phyloP scores from a whole-genome alignment of 2,797 vertebrate genomes.

The Phataginus tricuspis region DNA sequence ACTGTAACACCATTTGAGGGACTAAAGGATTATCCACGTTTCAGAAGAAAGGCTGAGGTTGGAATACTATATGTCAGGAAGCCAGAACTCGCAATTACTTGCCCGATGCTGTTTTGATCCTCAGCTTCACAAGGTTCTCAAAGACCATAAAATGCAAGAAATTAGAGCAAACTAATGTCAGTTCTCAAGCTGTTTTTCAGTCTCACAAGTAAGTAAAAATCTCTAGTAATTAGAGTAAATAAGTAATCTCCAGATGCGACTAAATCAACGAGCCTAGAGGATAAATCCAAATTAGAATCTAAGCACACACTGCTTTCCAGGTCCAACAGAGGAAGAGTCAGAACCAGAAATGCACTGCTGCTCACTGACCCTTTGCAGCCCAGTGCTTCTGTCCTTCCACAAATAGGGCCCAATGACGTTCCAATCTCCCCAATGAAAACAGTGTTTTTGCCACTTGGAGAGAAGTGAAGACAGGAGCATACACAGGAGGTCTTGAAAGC shows the following conservation, averaged over 20 bases:
- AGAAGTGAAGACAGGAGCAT: not conserved
- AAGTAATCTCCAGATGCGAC: not conserved
- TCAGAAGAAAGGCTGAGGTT: not conserved
- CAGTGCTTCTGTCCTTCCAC: not conserved
- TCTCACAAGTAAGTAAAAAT: not conserved
- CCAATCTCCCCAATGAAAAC: not conserved
- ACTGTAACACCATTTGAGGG: not conserved
- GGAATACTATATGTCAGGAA: not conserved
- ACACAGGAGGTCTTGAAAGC: not conserved
- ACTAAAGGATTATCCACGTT: not conserved
- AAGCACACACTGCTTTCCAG: not conserved
- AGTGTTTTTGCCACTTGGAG: not conserved
- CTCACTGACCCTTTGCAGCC: not conserved
- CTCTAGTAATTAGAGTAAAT: not conserved
- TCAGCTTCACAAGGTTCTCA: not conserved
- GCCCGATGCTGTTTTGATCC: not conserved
- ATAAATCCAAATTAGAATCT: not conserved
- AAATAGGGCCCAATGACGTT: not conserved
- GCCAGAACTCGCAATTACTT: not conserved
- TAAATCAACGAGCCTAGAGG: not conserved
- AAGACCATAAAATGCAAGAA: conserved; percentile 1
- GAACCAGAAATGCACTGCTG: not conserved
- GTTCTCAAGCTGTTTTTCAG: not conserved
- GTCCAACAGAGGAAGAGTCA: not conserved
- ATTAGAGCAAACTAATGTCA: conserved; percentile 6